Percentiles rank a stretch among this genome's conserved stretches.
These are phyloP conservation scores for Heterochromis multidens DNA, from an alignment of 2,113 vertebrate species.

Conservation along the genomic window DNA sequence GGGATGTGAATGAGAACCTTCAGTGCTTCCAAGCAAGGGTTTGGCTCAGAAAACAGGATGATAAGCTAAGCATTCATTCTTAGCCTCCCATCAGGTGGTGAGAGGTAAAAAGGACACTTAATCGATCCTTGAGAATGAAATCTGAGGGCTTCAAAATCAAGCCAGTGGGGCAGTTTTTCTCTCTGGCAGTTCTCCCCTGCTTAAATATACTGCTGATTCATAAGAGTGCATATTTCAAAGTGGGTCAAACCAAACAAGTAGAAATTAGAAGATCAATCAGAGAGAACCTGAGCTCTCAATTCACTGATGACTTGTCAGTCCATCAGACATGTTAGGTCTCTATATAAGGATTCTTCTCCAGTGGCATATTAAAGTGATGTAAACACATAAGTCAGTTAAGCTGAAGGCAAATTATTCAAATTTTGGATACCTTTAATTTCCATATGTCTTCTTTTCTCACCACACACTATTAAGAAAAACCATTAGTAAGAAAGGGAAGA, in stretches of 20 bases:
- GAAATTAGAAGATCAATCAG: conserved; percentile 65
- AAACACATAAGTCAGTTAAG: conserved; percentile 39
- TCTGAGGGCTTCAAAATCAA: conserved; percentile 25
- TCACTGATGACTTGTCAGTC: conserved; percentile 42
- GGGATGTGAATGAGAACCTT: conserved; percentile 21
- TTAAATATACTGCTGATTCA: conserved; percentile 35
- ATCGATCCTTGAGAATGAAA: conserved; percentile 52
- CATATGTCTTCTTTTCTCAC: conserved; percentile 39
- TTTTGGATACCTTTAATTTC: conserved; percentile 51
- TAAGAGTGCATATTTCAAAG: conserved; percentile 48
- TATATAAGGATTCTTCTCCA: conserved; percentile 28
- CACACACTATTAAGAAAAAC: not conserved
- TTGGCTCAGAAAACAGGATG: conserved; percentile 22
- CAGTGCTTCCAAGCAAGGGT: conserved; percentile 9
- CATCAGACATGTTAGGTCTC: conserved; percentile 5
- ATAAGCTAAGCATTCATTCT: conserved; percentile 31
- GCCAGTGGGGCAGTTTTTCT: not conserved
- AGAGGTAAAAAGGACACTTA: conserved; percentile 11
- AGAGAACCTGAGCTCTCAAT: conserved; percentile 16
- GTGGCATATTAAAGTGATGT: conserved; percentile 32
- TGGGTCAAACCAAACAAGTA: conserved; percentile 47
- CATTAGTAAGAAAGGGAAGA: not conserved
- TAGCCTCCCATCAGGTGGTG: conserved; percentile 17
- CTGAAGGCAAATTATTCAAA: conserved; percentile 42
- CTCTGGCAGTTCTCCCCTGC: not conserved